Conservation (phyloP, 2,113 vertebrate genomes). For the Callorhinus ursinus region DNA sequence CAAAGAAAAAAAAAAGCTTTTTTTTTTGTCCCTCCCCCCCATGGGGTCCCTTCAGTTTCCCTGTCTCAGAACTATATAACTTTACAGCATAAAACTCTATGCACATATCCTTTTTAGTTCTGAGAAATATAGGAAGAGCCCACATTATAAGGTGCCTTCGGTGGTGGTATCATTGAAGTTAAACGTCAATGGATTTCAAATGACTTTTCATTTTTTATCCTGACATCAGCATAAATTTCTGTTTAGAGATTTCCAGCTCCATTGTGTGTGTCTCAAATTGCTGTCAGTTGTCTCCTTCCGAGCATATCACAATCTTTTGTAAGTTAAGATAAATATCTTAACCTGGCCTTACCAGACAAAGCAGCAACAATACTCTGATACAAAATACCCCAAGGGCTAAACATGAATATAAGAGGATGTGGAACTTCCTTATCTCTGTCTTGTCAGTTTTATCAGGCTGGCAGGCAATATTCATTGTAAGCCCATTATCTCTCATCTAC, state of each 20-base stretch:
- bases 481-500: conserved; percentile 45
- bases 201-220: neutral
- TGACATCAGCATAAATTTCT: neutral
- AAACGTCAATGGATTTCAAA: conserved; percentile 12
- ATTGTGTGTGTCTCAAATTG: neutral
- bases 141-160: neutral
- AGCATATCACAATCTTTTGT: neutral
- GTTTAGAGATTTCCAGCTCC: neutral
- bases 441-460: conserved; percentile 47
- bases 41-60: neutral
- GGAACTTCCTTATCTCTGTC: conserved; percentile 46
- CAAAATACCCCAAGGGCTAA: neutral
- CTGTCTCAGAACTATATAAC: neutral
- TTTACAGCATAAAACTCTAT: neutral
- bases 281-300: conserved; percentile 24
- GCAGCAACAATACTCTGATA: neutral
- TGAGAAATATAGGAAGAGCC: neutral
- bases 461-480: neutral
- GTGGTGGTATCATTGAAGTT: neutral
- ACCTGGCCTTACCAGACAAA: conserved; percentile 32
- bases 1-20: neutral
- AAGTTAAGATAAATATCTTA: conserved; percentile 58
- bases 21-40: neutral
- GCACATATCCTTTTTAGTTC: neutral
- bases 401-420: conserved; percentile 23